Evolutionary conservation across 2,113 vertebrate genomes (phyloP).

Genomic region (Quiscalus mexicanus): DNA sequence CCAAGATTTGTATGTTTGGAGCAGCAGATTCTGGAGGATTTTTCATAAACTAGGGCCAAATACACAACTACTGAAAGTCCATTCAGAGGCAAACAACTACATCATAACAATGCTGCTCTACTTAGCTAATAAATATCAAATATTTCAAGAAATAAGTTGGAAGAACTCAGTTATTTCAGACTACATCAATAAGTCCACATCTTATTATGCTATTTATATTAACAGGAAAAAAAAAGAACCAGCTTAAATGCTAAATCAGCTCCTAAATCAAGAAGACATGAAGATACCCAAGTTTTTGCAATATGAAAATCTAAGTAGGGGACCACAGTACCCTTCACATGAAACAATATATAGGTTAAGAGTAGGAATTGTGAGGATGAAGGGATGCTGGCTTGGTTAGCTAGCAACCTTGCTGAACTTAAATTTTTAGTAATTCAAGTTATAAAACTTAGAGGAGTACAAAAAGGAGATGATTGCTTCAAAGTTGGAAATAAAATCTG

Average conservation of each 20-base stretch:
- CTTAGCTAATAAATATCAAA: neutral
- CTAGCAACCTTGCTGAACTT: neutral
- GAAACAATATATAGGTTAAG: neutral
- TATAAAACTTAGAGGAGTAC: neutral
- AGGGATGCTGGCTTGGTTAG: neutral
- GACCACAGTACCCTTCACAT: neutral
- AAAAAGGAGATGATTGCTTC: accelerated
- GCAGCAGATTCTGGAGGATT: neutral
- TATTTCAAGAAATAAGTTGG: neutral
- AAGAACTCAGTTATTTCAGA: neutral
- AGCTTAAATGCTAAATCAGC: neutral
- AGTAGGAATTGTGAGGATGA: neutral
- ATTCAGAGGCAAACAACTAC: neutral
- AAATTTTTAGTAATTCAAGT: neutral
- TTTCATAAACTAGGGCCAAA: neutral
- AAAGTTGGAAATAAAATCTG: neutral
- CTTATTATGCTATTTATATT: neutral
- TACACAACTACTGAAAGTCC: neutral
- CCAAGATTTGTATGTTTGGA: neutral
- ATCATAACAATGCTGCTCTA: neutral
- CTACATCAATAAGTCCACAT: neutral
- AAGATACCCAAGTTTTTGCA: neutral
- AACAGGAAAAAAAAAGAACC: neutral
- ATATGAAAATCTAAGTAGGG: neutral
- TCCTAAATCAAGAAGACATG: neutral